These are phyloP conservation scores for Nycticryphes semicollaris DNA, from an alignment of 2,113 vertebrate species.

Conservation along the genomic window DNA sequence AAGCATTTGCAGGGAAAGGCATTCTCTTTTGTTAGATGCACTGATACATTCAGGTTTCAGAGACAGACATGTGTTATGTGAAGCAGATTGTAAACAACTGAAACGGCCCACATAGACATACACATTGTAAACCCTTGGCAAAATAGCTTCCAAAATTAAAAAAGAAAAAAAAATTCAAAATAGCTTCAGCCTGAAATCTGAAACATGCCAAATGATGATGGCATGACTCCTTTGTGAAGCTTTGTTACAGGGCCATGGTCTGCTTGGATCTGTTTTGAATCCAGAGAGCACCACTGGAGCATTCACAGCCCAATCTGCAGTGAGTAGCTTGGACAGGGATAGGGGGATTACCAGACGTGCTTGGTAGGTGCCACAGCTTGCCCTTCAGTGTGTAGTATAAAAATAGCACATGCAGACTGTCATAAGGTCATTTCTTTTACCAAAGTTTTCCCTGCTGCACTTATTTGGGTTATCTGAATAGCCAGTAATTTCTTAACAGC, in stretches of 20 bases:
- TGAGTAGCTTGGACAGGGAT: neutral
- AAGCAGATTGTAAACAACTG: neutral
- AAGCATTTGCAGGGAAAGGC: neutral
- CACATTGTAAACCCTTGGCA: neutral
- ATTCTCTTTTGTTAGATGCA: neutral
- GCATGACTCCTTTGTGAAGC: neutral
- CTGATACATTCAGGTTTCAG: neutral
- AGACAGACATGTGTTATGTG: neutral
- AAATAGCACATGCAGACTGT: neutral
- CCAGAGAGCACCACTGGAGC: neutral
- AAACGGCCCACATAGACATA: neutral
- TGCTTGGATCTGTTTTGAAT: neutral
- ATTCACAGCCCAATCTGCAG: neutral
- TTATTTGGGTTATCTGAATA: neutral
- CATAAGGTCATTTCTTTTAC: neutral
- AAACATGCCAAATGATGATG: neutral
- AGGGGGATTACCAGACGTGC: neutral
- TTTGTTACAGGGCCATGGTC: fast-evolving
- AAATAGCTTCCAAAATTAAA: neutral
- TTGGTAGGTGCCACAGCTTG: neutral
- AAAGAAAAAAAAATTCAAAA: neutral
- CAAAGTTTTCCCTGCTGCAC: neutral
- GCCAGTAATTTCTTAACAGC: neutral
- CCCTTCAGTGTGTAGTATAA: fast-evolving
- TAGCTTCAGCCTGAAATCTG: neutral